Base-by-base conservation (phyloP, 2,113 vertebrate genomes). In the Dolichotis patagonum region DNA sequence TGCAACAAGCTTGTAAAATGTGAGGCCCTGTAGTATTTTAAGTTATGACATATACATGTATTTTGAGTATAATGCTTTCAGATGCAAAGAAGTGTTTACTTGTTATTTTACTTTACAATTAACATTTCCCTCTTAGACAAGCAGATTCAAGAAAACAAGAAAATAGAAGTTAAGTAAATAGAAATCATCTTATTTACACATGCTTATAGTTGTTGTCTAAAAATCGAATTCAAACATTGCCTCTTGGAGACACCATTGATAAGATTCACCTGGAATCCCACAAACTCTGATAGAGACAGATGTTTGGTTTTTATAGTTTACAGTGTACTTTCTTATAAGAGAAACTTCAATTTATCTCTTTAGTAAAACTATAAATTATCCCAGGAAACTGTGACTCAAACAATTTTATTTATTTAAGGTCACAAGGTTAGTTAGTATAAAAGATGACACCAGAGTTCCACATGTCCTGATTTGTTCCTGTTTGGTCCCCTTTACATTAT, bases 351-450 rank as follows among this genome's bases (percentile, higher is more conserved):
- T 71, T 96, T 88, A 41, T 78, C 32, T 95, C 84, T 87, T 95
- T 16, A 71, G 43, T 41, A 77, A 93, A 95, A 91, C 13, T 87
- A 62, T 58, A 54, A 75, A 35, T 75, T 73, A 63, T 86, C 12
- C 30, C 38, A 84, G 78, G 8, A 95, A 96, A 91, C 22, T 52
- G 14, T 88, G 49, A 43, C 3, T 93, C 11, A 69, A 26, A 26
- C 87, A 96, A 94, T 88, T 28, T 87, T 75, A 92, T 90, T 88
- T 92, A 30, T 67, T 95, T 88, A 90, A 82, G 54, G 52, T 84
- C 87, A 90, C 8, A 43, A 62, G 58, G 67, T 84, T 95, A 96
- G 88, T 97, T 82, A 90, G 58, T 81, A 2, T 92, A 62, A 92
- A 56, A 95, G 38, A 95, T 85, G 32, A 96, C 58, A 56, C 30